A percentile compares a stretch with the other conserved stretches of the same genome.
Conservation (phyloP, 2,113 vertebrate species). For the Ondatra zibethicus region DNA sequence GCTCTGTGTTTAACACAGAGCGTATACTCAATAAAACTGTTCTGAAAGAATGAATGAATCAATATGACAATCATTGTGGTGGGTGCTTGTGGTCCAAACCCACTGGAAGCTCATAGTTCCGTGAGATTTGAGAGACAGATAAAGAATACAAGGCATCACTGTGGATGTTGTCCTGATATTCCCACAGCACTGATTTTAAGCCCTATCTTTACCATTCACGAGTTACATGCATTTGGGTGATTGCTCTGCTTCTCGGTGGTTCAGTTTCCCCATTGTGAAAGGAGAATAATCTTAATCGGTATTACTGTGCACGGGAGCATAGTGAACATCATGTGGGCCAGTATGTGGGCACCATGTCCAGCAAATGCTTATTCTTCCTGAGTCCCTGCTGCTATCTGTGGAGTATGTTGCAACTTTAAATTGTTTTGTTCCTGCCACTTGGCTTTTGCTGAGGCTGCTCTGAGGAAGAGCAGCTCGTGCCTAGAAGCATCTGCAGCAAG, state of each 20-base stretch:
- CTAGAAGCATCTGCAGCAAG: not conserved
- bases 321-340: not conserved
- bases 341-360: not conserved
- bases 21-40: not conserved
- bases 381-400: not conserved
- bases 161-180: not conserved
- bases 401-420: not conserved
- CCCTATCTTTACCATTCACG: not conserved
- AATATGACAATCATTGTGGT: not conserved
- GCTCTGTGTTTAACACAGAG: not conserved
- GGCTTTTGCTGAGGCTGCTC: slow-evolving; percentile 6
- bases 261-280: slow-evolving; percentile 38
- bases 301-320: not conserved
- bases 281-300: not conserved
- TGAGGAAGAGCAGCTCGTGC: not conserved
- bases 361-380: not conserved
- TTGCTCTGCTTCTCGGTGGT: not conserved
- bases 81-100: not conserved
- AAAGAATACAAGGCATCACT: not conserved
- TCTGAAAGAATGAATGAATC: slow-evolving; percentile 22
- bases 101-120: not conserved
- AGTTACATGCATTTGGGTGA: not conserved
- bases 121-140: not conserved
- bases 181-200: slow-evolving; percentile 6
- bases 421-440: not conserved